A percentile compares a stretch with the other conserved stretches of the same genome.
phyloP scores from a whole-genome alignment of 2,888 invertebrate species.

The Thera obeliscata region DNA sequence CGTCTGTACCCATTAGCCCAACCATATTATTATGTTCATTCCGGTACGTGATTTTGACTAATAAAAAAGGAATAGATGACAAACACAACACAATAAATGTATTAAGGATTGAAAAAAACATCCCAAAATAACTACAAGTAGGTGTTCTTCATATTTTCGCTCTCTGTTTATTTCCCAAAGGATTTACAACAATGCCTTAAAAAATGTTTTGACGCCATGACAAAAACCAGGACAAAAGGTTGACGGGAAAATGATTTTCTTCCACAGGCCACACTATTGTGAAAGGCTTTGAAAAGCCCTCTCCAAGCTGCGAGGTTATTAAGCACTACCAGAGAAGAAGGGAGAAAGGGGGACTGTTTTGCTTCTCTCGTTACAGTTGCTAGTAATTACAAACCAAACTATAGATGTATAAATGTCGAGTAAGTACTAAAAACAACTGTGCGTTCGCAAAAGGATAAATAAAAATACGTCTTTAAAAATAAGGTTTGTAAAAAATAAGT shows the following conservation, averaged over 20 bases:
- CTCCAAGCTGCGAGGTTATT: constrained; percentile 65
- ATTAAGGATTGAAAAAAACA: too few relatives aligned
- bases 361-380: constrained; percentile 12
- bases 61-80: too few relatives aligned
- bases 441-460: neutral
- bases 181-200: constrained; percentile 45
- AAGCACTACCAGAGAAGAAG: constrained; percentile 43
- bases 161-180: constrained; percentile 7
- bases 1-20: too few relatives aligned
- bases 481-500: neutral
- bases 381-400: constrained; percentile 15
- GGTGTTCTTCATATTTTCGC: neutral
- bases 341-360: constrained; percentile 23
- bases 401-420: neutral
- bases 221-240: constrained; percentile 67
- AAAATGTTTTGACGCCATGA: constrained; percentile 62
- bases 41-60: too few relatives aligned
- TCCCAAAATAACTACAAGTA: too few relatives aligned
- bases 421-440: neutral
- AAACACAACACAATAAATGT: too few relatives aligned
- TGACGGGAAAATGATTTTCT: constrained; percentile 76
- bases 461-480: neutral
- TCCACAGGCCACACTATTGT: constrained; percentile 74
- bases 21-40: too few relatives aligned
- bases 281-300: constrained; percentile 72